Evolutionary conservation across 2,113 vertebrate species (phyloP).

Genomic region (Xenopus tropicalis): UCB_Xtro_10.0 CM004446.2:94269501-94270000

Average conservation of each 20-base stretch:
- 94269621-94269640: background rate
- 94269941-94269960: conserved; percentile 52
- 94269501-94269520: too few species aligned
- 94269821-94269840: conserved; percentile 47
- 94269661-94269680: background rate
- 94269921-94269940: conserved; percentile 63
- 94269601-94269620: conserved; percentile 3
- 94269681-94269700: conserved; percentile 24
- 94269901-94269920: conserved; percentile 51
- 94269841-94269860: conserved; percentile 49
- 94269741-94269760: background rate
- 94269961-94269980: conserved; percentile 63
- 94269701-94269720: conserved; percentile 23
- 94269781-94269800: conserved; percentile 1
- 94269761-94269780: conserved; percentile 20
- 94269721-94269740: background rate
- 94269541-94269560: too few species aligned
- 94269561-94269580: background rate
- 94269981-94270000: conserved; percentile 63
- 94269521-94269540: too few species aligned
- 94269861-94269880: conserved; percentile 56
- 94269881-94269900: conserved; percentile 57
- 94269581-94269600: conserved; percentile 10
- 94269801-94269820: conserved; percentile 22
- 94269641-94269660: conserved; percentile 14